Conservation (phyloP, 2,113 vertebrate genomes). For the Misgurnus anguillicaudatus region DNA sequence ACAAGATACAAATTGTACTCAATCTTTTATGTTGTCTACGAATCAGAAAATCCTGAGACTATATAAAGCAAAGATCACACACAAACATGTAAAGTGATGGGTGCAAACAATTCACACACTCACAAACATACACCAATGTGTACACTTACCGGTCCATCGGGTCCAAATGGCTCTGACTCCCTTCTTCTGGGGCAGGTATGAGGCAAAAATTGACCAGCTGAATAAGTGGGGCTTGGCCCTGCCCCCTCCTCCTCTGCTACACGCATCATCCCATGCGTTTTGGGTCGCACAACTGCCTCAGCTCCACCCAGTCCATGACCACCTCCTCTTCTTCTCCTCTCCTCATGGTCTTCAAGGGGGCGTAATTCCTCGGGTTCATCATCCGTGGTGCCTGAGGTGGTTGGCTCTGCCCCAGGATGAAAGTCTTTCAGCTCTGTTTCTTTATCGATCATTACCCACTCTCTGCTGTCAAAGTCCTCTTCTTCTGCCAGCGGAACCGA, state of each 20-base stretch:
- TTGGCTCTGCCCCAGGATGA: conserved; percentile 76
- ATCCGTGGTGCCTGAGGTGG: conserved; percentile 94
- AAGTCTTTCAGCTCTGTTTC: conserved; percentile 97
- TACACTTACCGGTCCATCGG: conserved; percentile 93
- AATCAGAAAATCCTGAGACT: not conserved
- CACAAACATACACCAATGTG: conserved; percentile 7
- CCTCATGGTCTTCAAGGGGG: conserved; percentile 90
- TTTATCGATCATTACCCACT: conserved; percentile 99
- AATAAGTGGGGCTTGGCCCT: conserved; percentile 84
- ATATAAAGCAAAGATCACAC: not conserved
- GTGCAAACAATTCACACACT: not conserved
- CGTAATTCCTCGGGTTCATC: conserved; percentile 96
- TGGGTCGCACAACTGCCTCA: conserved; percentile 83
- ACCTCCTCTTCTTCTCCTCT: conserved; percentile 72
- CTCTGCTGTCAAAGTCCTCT: conserved; percentile 98
- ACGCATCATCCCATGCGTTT: conserved; percentile 84
- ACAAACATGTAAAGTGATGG: not conserved
- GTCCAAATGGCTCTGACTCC: conserved; percentile 91
- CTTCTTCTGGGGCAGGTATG: conserved; percentile 84
- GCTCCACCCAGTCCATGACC: conserved; percentile 34
- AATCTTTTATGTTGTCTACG: not conserved
- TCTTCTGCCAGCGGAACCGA: conserved; percentile 95
- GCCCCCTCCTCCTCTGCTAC: conserved; percentile 89
- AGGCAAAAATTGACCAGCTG: conserved; percentile 89
- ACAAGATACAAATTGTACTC: not conserved